Evolutionary conservation across 2,113 vertebrate genomes (phyloP), one percentile per base, ranked within the genome.

Genomic region (Chloroceryle aenea): DNA sequence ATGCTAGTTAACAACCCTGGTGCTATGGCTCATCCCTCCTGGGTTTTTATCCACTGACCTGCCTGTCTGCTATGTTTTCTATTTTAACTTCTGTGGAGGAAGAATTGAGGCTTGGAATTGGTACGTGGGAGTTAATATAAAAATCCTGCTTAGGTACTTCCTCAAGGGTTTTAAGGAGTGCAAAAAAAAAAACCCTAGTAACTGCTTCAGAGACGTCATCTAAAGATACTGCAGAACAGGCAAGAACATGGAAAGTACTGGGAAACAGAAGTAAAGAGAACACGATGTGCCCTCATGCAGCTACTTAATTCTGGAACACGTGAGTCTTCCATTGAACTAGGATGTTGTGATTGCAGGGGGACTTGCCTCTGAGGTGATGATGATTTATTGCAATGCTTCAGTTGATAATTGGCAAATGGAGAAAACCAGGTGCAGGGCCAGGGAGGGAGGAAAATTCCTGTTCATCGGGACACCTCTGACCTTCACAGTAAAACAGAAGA

Each of bases 351-450:
- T 58, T 75, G 61, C 81, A 82, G 47, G 25, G 34, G 61, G 27
- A 59, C 38, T 81, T 50, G 30, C 81, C 77, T 82, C 62, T 61
- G 81, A 89, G 36, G 43, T 56, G 90, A 50, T 78, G 66, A 82
- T 89, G 95, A 93, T 95, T 95, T 94, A 95, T 91, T 82, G 85
- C 92, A 59, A 7, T 75, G 77, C 69, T 75, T 95, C 62, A n/a
- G 75, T 32, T 90, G 66, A 32, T 85, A 94, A 89, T 63, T 87
- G 92, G 85, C 66, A 94, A 87, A 75, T 34, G 69, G 73, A 95
- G 84, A 89, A 85, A 94, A 64, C 7, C 87, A 93, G 85, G 74
- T 91, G 81, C 47, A 34, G 69, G 62, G 29, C 61, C 48, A 52
- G 42, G 16, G 74, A 71, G 62, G 47, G 47, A 79, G 74, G 56